phyloP scores from a whole-genome alignment of 1,140 invertebrate genomes.

The Papilio polyxenes region DNA sequence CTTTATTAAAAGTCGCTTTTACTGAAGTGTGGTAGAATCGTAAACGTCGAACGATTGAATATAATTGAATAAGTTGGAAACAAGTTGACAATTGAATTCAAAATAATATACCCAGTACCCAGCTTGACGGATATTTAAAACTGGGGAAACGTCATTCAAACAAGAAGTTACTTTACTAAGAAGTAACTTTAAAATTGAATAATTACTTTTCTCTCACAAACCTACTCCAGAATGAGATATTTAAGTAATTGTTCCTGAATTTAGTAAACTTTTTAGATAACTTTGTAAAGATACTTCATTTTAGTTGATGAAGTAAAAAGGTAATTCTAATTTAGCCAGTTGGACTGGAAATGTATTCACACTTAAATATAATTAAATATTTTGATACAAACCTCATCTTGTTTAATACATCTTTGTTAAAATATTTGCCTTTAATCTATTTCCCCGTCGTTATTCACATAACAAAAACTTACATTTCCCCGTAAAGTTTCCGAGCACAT shows the following conservation, averaged over 20 bases:
- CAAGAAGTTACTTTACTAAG: slow-evolving; percentile 14
- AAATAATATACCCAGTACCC: slow-evolving; percentile 7
- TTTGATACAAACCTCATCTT: too few relatives aligned
- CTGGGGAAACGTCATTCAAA: neutral
- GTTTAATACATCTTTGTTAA: too few relatives aligned
- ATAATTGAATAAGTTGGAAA: neutral
- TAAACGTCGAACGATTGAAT: neutral
- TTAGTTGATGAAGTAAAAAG: neutral
- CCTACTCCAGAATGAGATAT: slow-evolving; percentile 6
- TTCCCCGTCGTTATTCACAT: neutral
- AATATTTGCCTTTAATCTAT: slow-evolving; percentile 1
- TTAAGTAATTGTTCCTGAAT: neutral
- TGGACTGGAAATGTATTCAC: too few relatives aligned
- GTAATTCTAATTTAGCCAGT: neutral
- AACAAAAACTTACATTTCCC: neutral
- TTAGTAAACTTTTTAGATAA: slow-evolving; percentile 18
- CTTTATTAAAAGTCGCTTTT: too few relatives aligned
- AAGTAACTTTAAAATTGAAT: slow-evolving; percentile 22
- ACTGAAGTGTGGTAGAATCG: neutral
- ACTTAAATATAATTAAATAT: too few relatives aligned
- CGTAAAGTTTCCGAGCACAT: neutral
- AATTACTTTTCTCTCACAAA: slow-evolving; percentile 13
- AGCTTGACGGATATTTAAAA: neutral
- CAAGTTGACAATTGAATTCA: neutral
- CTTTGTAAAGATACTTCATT: neutral